Evolutionary conservation across 2,113 vertebrate species (phyloP).

Genomic region (Dipodomys stephensi): DNA sequence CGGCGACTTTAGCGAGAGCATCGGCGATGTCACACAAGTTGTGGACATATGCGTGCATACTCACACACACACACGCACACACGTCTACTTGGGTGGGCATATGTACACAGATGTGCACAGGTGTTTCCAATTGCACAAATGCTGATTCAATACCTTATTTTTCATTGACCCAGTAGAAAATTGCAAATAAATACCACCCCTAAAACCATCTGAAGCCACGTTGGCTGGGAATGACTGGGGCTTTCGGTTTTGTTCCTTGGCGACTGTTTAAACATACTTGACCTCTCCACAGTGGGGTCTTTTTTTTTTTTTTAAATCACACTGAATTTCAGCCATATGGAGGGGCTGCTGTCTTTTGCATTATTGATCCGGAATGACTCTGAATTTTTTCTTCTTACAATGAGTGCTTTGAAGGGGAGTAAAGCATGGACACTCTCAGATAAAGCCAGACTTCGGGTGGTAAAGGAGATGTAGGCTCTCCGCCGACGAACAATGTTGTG

Average conservation of each 20-base stretch:
- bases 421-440: background rate
- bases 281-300: background rate
- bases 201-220: background rate
- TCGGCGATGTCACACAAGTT: background rate
- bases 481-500: background rate
- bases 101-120: background rate
- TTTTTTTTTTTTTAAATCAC: background rate
- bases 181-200: background rate
- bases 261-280: background rate
- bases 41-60: background rate
- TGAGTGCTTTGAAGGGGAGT: background rate
- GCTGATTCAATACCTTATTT: background rate
- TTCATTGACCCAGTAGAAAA: background rate
- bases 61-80: too few species aligned
- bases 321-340: background rate
- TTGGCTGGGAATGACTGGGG: background rate
- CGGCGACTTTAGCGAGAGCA: background rate
- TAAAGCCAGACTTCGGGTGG: background rate
- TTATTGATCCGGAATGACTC: background rate
- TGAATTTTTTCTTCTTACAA: background rate
- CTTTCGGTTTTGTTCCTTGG: background rate
- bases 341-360: background rate
- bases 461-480: background rate
- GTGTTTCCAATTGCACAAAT: background rate
- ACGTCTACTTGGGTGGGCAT: background rate